Conservation (phyloP, 2,113 vertebrate species). For the Pseudolaguvia tuberculata region DNA sequence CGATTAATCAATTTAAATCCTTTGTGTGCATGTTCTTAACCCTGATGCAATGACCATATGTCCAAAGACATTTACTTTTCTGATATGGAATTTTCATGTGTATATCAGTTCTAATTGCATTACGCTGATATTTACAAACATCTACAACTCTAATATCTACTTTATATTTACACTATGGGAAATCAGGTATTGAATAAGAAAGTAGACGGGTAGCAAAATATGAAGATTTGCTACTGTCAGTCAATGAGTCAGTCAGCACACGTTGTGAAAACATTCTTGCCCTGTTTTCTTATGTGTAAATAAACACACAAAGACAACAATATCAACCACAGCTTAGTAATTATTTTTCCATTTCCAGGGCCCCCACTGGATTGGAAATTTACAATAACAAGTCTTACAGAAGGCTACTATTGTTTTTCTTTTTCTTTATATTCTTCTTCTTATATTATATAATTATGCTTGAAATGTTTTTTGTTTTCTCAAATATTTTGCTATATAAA, state of each 20-base stretch:
- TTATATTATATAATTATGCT: no score
- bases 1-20: constrained; percentile 25
- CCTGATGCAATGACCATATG: constrained; percentile 26
- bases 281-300: constrained; percentile 34
- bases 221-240: constrained; percentile 5
- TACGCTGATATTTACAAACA: not conserved
- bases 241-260: not conserved
- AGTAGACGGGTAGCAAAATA: constrained; percentile 33
- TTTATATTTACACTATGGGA: not conserved
- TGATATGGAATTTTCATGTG: not conserved
- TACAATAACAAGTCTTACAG: not conserved
- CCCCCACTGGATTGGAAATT: not conserved
- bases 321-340: constrained; percentile 26
- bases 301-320: constrained; percentile 36
- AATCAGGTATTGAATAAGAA: constrained; percentile 26
- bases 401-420: not conserved
- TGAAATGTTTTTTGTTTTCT: no score
- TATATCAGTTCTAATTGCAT: not conserved
- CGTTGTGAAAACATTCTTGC: constrained; percentile 34
- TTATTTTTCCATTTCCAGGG: constrained; percentile 31
- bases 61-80: constrained; percentile 23
- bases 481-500: not conserved
- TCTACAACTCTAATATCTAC: not conserved
- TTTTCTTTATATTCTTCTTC: no score
- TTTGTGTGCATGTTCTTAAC: constrained; percentile 26